Conservation (phyloP, 2,113 vertebrate genomes). For the Procavia capensis region DNA sequence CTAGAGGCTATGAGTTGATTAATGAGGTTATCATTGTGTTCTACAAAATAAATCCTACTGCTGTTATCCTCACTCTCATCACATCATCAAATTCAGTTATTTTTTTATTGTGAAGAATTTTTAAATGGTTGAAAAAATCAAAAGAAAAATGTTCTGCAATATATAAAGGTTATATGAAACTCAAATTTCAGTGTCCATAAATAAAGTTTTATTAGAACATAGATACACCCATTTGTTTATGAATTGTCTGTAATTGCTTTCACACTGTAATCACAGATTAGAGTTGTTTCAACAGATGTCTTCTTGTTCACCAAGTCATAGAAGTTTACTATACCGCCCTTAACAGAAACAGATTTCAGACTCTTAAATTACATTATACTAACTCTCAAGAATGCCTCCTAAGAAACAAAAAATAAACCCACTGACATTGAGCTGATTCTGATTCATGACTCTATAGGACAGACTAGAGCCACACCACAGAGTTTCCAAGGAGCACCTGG, state of each 20-base stretch:
- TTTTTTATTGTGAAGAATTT: neutral
- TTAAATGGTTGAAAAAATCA: neutral
- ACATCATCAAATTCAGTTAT: neutral
- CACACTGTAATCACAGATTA: neutral
- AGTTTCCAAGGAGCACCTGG: too few relatives aligned
- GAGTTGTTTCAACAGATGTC: neutral
- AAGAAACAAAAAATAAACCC: too few relatives aligned
- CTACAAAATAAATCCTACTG: neutral
- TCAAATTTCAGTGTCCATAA: neutral
- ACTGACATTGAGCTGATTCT: too few relatives aligned
- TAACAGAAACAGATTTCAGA: neutral
- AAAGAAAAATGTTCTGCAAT: neutral
- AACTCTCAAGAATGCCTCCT: neutral
- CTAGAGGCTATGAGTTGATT: neutral
- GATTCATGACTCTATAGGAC: too few relatives aligned
- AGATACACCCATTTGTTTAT: fast-evolving
- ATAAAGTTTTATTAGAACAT: neutral
- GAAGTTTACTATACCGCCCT: neutral
- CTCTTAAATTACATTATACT: neutral
- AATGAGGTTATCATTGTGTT: neutral
- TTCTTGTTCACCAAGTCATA: neutral
- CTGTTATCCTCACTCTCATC: neutral
- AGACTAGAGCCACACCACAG: too few relatives aligned
- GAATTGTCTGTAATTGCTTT: fast-evolving
- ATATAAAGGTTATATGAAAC: neutral